Conservation (phyloP, 2,113 vertebrate species). For the Saccopteryx bilineata region DNA sequence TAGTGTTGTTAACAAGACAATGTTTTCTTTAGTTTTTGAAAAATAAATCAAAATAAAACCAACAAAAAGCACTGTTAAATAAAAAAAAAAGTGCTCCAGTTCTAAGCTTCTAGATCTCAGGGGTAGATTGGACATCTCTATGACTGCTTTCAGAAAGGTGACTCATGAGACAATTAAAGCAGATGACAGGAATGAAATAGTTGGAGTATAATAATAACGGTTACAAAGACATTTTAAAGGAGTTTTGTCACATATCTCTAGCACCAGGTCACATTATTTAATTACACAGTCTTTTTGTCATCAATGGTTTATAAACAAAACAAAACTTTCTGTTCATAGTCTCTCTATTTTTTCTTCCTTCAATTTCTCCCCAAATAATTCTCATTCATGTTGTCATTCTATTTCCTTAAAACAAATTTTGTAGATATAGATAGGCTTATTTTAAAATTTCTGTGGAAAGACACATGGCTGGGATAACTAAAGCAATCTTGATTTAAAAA, state of each 20-base stretch:
- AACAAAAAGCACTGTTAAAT: background rate
- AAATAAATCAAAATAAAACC: background rate
- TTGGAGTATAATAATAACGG: background rate
- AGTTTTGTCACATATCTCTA: background rate
- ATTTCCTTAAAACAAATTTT: background rate
- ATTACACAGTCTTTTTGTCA: background rate
- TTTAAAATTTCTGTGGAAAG: background rate
- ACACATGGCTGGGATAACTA: background rate
- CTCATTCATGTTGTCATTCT: background rate
- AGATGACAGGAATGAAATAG: background rate
- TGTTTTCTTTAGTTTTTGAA: background rate
- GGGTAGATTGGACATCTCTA: background rate
- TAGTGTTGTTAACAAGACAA: background rate
- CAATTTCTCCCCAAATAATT: background rate
- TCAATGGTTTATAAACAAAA: conserved; percentile 5
- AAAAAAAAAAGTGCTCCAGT: background rate
- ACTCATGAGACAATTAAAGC: background rate
- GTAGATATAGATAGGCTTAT: background rate
- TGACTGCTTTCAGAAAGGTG: background rate
- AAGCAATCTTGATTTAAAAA: background rate
- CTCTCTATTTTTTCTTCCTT: background rate
- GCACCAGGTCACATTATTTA: background rate
- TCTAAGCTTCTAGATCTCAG: background rate
- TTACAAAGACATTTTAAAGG: background rate
- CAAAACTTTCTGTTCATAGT: background rate